Conservation (phyloP, 2,797 vertebrate species). For the Enoplosus armatus region DNA sequence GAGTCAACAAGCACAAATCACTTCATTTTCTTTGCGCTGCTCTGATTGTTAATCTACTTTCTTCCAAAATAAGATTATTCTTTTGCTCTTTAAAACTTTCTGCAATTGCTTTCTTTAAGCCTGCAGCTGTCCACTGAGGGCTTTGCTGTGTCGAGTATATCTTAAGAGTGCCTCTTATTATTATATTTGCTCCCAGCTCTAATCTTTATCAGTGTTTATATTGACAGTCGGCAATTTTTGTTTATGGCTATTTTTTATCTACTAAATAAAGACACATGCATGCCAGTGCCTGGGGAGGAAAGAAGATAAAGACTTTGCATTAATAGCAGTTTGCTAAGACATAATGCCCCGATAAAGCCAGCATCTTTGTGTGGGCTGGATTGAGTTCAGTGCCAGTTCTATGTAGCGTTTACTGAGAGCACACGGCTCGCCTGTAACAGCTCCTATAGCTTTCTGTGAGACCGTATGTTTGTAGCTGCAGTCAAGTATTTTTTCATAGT, state of each 20-base stretch:
- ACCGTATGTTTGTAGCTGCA: slow-evolving; percentile 27
- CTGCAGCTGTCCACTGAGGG: slow-evolving; percentile 81
- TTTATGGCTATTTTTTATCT: slow-evolving; percentile 83
- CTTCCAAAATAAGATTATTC: slow-evolving; percentile 81
- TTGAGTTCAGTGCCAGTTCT: slow-evolving; percentile 79
- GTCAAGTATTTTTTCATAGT: slow-evolving; percentile 27
- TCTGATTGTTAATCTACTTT: slow-evolving; percentile 82
- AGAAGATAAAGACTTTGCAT: slow-evolving; percentile 84
- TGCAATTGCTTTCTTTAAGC: slow-evolving; percentile 79
- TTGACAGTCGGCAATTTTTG: slow-evolving; percentile 84
- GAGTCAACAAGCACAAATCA: slow-evolving; percentile 72
- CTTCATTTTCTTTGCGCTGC: slow-evolving; percentile 73
- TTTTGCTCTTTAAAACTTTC: slow-evolving; percentile 79
- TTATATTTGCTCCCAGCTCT: slow-evolving; percentile 79
- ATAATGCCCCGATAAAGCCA: slow-evolving; percentile 80
- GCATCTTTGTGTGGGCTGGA: slow-evolving; percentile 80
- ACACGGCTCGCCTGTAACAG: slow-evolving; percentile 22
- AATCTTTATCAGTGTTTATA: slow-evolving; percentile 84
- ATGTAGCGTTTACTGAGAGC: slow-evolving; percentile 42
- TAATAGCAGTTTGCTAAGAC: slow-evolving; percentile 83
- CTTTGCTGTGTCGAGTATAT: slow-evolving; percentile 79
- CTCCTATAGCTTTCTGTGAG: slow-evolving; percentile 44
- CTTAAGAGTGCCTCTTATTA: slow-evolving; percentile 75
- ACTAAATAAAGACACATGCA: slow-evolving; percentile 78
- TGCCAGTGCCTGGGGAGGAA: slow-evolving; percentile 71